Evolutionary conservation across 2,888 invertebrate genomes (phyloP).

Genomic region (Molorchus minor): DNA sequence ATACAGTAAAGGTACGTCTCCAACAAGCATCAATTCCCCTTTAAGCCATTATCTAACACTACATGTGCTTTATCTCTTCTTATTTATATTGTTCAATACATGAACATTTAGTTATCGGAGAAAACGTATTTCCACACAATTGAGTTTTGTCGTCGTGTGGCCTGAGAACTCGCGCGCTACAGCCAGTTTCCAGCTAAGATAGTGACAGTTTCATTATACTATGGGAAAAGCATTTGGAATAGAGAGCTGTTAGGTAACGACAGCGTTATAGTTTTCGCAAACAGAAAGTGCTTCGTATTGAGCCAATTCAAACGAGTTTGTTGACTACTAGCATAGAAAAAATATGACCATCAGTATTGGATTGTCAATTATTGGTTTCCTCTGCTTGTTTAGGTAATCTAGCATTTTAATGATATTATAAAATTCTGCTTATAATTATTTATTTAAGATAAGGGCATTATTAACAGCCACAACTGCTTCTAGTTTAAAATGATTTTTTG

Average conservation of each 20-base stretch:
- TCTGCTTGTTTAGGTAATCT: too few relatives aligned
- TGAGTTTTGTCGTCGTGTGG: conserved; percentile 8
- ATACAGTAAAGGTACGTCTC: too few relatives aligned
- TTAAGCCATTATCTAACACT: not conserved
- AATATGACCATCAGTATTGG: too few relatives aligned
- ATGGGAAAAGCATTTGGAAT: conserved; percentile 2
- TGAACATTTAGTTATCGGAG: conserved; percentile 11
- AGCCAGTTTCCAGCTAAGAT: conserved; percentile 2
- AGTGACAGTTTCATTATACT: conserved; percentile 3
- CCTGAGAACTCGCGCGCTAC: conserved; percentile 7
- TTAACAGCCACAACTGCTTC: too few relatives aligned
- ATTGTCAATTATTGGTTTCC: too few relatives aligned
- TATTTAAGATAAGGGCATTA: too few relatives aligned
- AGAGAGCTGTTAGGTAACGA: not conserved
- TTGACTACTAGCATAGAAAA: too few relatives aligned
- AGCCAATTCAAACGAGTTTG: not conserved
- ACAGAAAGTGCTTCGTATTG: not conserved
- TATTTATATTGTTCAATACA: conserved; percentile 19
- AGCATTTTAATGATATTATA: too few relatives aligned
- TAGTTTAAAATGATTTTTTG: too few relatives aligned
- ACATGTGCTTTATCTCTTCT: conserved; percentile 29
- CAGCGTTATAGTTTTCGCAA: not conserved
- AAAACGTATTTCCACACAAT: conserved; percentile 20
- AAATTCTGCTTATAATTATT: too few relatives aligned
- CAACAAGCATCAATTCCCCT: too few relatives aligned